Evolutionary conservation across 2,888 invertebrate species (phyloP), one percentile per base, ranked within the genome.

Genomic region (Cabera pusaria): DNA sequence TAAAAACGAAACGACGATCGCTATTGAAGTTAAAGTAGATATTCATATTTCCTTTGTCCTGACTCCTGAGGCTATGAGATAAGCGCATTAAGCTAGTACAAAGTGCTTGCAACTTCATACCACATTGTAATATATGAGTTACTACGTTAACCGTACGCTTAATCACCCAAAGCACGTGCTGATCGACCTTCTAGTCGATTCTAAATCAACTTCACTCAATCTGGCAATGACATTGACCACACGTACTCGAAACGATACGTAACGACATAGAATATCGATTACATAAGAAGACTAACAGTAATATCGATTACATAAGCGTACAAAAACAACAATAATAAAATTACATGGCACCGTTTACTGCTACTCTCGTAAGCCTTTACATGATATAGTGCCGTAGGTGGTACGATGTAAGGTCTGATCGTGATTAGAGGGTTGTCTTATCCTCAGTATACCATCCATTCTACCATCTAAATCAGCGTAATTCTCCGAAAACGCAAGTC

Each of bases 221-320:
- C 42, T 32, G 36, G 21, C 33, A 50, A 33, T 50, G 52, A 44
- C 50, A 49, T 47, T 59, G 59, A 54, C 52, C 59, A 35, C 60
- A 57, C 39, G 45, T 57, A 16, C 11, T 18, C 28, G n/a, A 20
- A 44, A 29, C 26, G 21, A 9, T 21, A 21, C n/a, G n/a, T n/a
- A n/a, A n/a, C n/a, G n/a, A n/a, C n/a, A n/a, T n/a, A 14, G 17
- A 5, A 16, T 17, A 40, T 55, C 52, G 53, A 48, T 45, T 46
- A 47, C 39, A 44, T 40, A 44, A 49, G 12, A 28, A 38, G 19
- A 29, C 29, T 38, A 35, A 42, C n/a, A 21, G 18, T 20, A 5
- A 16, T 17, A 40, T 55, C 52, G 53, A 48, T 45, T 46, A 47
- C 39, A 44, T 40, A 44, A 49, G 12, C 29, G 37, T 19, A 29